Conservation (phyloP, 2,113 vertebrate species). For the Smithornis capensis region DNA sequence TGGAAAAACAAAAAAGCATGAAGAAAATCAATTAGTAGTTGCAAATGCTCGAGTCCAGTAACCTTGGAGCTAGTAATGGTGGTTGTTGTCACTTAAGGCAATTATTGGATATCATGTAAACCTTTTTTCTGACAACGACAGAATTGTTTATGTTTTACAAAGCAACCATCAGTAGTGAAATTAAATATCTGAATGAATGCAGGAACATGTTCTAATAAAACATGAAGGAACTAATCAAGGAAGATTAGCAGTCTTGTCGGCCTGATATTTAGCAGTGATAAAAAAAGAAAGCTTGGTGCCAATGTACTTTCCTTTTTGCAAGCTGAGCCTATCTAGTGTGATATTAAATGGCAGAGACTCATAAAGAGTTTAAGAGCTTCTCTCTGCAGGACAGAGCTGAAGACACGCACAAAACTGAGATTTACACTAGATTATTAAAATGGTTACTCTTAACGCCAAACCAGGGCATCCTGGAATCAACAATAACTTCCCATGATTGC, state of each 20-base stretch:
- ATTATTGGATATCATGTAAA: constrained; percentile 10
- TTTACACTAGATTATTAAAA: constrained; percentile 30
- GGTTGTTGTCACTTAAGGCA: constrained; percentile 9
- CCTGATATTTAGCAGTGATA: constrained; percentile 5
- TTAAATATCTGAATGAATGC: constrained; percentile 57
- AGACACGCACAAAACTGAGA: background rate
- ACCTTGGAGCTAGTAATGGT: background rate
- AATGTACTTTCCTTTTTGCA: background rate
- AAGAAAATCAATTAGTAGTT: constrained; percentile 28
- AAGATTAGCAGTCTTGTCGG: background rate
- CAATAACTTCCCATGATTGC: background rate
- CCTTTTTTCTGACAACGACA: background rate
- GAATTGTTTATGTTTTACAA: constrained; percentile 34
- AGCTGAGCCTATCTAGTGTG: background rate
- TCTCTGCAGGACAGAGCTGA: background rate
- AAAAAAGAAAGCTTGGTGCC: background rate
- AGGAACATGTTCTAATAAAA: constrained; percentile 41
- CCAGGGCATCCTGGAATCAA: background rate
- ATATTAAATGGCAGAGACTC: constrained; percentile 25
- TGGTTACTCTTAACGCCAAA: background rate
- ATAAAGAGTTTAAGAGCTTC: constrained; percentile 31
- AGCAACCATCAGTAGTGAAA: constrained; percentile 37
- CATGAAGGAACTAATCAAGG: constrained; percentile 18
- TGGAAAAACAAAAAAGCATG: constrained; percentile 39
- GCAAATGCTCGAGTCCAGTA: constrained; percentile 5